These are phyloP conservation scores for Condylura cristata DNA, from an alignment of 2,113 vertebrate species.

Conservation along the genomic window DNA sequence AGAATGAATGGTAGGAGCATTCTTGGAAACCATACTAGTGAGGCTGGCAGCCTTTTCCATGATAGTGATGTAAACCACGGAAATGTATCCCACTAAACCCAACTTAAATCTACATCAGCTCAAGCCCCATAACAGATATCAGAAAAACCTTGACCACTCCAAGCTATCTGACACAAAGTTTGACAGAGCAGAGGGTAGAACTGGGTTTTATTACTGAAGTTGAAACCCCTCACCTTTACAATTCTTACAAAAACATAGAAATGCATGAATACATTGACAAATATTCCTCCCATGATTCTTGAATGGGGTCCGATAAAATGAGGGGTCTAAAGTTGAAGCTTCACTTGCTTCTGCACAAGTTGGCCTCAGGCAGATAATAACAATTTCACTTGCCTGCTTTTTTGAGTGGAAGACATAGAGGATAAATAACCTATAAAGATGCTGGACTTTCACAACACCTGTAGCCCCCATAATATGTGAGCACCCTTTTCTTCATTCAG, in stretches of 20 bases:
- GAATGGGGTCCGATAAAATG: neutral
- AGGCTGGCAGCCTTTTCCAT: neutral
- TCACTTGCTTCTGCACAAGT: neutral
- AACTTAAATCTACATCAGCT: neutral
- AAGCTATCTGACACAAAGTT: neutral
- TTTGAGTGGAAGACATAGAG: neutral
- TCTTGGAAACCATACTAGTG: neutral
- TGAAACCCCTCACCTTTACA: neutral
- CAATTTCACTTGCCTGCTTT: neutral
- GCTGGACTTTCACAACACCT: neutral
- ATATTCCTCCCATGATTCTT: neutral
- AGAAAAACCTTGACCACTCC: neutral
- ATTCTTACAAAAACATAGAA: neutral
- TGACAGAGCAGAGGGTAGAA: neutral
- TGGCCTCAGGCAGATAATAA: neutral
- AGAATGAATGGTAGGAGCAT: neutral
- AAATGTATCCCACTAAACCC: neutral
- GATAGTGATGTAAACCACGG: neutral
- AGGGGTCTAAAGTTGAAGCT: neutral
- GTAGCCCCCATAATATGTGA: neutral
- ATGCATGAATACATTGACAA: too few relatives aligned
- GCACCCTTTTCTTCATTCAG: neutral
- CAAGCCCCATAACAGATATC: neutral
- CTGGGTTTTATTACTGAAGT: accelerated
- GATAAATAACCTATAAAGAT: neutral